These are phyloP conservation scores for Brenthis hecate DNA, from an alignment of 2,888 invertebrate species.

Conservation along the genomic window DNA sequence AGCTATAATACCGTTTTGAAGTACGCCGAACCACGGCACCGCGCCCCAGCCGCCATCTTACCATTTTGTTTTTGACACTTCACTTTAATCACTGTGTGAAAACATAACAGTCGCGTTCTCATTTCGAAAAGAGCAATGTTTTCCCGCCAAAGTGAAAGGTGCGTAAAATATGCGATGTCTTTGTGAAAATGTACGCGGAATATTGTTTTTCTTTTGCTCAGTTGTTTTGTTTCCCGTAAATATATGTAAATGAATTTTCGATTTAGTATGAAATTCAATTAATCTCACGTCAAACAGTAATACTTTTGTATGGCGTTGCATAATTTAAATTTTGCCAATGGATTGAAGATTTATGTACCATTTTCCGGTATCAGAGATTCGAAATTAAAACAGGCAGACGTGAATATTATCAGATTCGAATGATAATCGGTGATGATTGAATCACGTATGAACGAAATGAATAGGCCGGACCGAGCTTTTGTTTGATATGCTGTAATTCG, in stretches of 20 bases:
- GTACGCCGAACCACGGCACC: constrained; percentile 50
- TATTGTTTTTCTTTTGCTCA: constrained; percentile 43
- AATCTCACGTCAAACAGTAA: constrained; percentile 38
- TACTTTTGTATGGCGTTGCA: constrained; percentile 48
- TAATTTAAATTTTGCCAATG: constrained; percentile 61
- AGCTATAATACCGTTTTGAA: constrained; percentile 59
- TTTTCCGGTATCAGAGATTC: constrained; percentile 58
- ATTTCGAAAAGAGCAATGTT: constrained; percentile 75
- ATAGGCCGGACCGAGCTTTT: constrained; percentile 51
- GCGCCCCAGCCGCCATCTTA: constrained; percentile 52
- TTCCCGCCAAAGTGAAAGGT: constrained; percentile 54
- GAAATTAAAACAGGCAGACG: constrained; percentile 61
- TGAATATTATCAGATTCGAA: constrained; percentile 61
- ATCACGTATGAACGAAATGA: constrained; percentile 62
- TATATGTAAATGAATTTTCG: constrained; percentile 8
- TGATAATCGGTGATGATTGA: constrained; percentile 63
- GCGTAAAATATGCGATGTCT: constrained; percentile 55
- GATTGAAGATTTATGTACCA: constrained; percentile 64
- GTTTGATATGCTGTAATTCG: constrained; percentile 46
- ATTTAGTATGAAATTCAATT: constrained; percentile 34
- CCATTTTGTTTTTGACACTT: constrained; percentile 81
- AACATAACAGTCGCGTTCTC: constrained; percentile 73
- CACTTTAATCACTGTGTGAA: constrained; percentile 79
- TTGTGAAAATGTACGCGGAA: constrained; percentile 45
- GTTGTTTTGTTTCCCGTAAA: constrained; percentile 16